Evolutionary conservation across 2,797 vertebrate species (phyloP), one percentile per base, ranked within the genome.

Genomic region (Centropyge bicolor): DNA sequence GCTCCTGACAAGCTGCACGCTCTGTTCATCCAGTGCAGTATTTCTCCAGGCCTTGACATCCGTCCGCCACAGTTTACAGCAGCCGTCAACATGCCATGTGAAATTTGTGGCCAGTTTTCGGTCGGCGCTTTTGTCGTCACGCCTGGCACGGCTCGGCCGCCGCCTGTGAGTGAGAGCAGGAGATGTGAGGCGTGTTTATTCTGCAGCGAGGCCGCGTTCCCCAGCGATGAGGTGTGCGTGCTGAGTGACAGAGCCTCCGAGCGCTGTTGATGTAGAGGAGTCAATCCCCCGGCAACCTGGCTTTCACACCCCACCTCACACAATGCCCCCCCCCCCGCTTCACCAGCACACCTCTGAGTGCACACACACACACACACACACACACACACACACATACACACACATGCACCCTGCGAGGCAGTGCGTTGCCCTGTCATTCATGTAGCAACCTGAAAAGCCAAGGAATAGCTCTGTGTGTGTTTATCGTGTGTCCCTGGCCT

Each of bases 231-330:
- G 90, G 88, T 90, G 64, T 86, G 80, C 86, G 78, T 63, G 82
- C 90, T 93, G 94, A 95, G 83, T 94, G 93, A 94, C 93, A 92
- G 91, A 87, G 86, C 91, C 89, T 91, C 82, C 51, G n/a, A 92
- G 91, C 81, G 4, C 75, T 92, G 91, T 91, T 89, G 85, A 92
- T 83, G 83, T 74, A 82, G 82, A 87, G 73, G 80, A 86, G 88
- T 90, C 84, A 89, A 91, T 89, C 92, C 88, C 74, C 78, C 2
- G 5, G 65, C 76, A 68, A 87, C 85, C 91, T 82, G 74, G 81
- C 85, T 87, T 87, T 92, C 87, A 92, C 92, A 90, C 83, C 84
- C 52, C 41, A 31, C 77, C 74, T 80, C 82, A 81, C 85, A 89
- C 80, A 85, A 67, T 67, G 43, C 81, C 40, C 76, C 70, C 76